These are phyloP conservation scores for Zosterops pallidus DNA, from an alignment of 2,113 vertebrate species.

Conservation along the genomic window DNA sequence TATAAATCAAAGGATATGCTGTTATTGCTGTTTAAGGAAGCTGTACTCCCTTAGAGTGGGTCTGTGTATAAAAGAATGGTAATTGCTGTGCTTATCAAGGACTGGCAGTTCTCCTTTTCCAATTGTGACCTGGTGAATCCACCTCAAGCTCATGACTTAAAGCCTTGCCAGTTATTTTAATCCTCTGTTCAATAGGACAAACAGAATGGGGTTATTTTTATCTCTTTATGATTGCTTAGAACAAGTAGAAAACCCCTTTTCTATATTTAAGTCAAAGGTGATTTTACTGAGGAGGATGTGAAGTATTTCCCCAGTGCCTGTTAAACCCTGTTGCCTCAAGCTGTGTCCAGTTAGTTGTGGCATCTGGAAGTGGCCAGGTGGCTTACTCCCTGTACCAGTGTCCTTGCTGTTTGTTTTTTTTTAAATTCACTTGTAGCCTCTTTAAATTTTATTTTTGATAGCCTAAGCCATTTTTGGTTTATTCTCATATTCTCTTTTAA, in stretches of 20 bases:
- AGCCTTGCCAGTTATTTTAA: slow-evolving; percentile 30
- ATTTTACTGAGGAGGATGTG: background rate
- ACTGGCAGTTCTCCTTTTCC: slow-evolving; percentile 52
- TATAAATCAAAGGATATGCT: slow-evolving; percentile 68
- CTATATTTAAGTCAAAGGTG: background rate
- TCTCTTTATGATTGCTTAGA: background rate
- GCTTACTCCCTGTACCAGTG: background rate
- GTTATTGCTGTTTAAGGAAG: slow-evolving; percentile 60
- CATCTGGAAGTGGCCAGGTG: background rate
- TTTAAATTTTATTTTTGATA: background rate
- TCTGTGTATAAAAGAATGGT: slow-evolving; percentile 54
- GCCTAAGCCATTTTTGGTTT: background rate
- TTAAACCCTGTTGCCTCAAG: background rate
- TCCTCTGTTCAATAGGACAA: background rate
- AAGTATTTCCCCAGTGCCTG: background rate
- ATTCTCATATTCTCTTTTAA: background rate
- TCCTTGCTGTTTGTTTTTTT: background rate
- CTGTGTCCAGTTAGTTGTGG: background rate
- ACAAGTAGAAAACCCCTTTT: background rate
- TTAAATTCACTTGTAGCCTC: background rate
- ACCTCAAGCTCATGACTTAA: background rate
- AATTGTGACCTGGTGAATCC: slow-evolving; percentile 28
- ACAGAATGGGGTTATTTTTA: slow-evolving; percentile 49
- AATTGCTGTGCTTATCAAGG: slow-evolving; percentile 57
- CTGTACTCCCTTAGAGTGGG: slow-evolving; percentile 31